Conservation (phyloP, 2,113 vertebrate genomes). For the Callaeas wilsoni region DNA sequence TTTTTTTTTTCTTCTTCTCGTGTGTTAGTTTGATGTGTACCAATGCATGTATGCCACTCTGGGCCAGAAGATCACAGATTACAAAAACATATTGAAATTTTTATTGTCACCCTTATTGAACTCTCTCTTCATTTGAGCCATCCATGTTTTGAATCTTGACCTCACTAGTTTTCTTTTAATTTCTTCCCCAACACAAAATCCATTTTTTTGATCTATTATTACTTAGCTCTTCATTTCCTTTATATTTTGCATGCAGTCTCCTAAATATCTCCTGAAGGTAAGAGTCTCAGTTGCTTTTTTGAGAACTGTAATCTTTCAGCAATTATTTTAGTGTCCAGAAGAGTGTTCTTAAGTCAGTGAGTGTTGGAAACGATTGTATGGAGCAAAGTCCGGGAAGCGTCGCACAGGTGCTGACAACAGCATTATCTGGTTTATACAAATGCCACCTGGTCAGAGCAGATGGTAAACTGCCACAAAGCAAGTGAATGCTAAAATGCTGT, state of each 20-base stretch:
- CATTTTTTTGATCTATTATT: constrained; percentile 24
- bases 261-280: constrained; percentile 82
- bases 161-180: constrained; percentile 7
- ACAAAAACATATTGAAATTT: not conserved
- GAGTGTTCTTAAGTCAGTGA: not conserved
- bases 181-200: constrained; percentile 10
- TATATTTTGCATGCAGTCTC: constrained; percentile 74
- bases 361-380: not conserved
- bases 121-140: not conserved
- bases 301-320: constrained; percentile 17
- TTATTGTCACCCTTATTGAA: not conserved
- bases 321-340: constrained; percentile 1
- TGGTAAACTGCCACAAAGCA: constrained; percentile 51
- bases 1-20: not conserved
- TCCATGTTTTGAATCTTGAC: constrained; percentile 8
- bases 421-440: constrained; percentile 54
- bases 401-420: constrained; percentile 51
- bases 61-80: not conserved
- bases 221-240: constrained; percentile 62
- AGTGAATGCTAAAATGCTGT: constrained; percentile 34
- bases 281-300: constrained; percentile 53
- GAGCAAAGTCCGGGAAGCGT: not conserved
- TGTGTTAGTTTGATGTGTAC: not conserved
- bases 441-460: constrained; percentile 66
- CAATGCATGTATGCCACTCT: not conserved